Base-by-base conservation (phyloP, 2,888 invertebrate species). In the Amphipyra berbera region DNA sequence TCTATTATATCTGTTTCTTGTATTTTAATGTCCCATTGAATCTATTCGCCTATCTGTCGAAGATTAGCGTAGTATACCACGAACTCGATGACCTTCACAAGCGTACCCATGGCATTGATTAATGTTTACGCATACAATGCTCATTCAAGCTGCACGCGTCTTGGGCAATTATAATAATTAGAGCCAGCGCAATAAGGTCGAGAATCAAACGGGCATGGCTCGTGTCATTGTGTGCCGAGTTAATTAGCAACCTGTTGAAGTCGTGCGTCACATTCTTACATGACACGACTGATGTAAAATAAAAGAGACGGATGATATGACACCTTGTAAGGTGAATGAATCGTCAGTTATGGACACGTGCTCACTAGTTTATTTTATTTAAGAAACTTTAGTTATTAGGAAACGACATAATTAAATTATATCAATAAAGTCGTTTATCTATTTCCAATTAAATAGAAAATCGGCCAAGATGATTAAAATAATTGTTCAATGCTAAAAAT, bases 91-190 rank as follows among this genome's bases (percentile, higher is more conserved):
- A 90, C 93, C 93, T 93, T 92, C 89, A 72, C 74, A 74, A 82
- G 83, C 84, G 86, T 88, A 90, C 82, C 88, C 90, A 88, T 91
- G 92, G 90, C 92, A 92, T 91, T 93, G 92, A 92, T 92, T 89
- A 90, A 90, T 90, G 85, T 88, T 90, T 89, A 90, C 89, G 87
- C 89, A 91, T 89, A 92, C 90, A 92, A 91, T 90, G 86, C 86
- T 82, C 89, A 90, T 92, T 90, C 88, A 90, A 81, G 76, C 74
- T 81, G 67, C 68, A 73, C 59, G 64, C 74, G 67, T 68, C 72
- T 67, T 68, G 61, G 61, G 63, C 79, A 75, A 88, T 82, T 85
- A 82, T 79, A 81, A 78, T 71, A 78, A 82, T 83, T 89, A 87
- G 67, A 27, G 5, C 44, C 10, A 38, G 40, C 21, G 70, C 10